Conservation (phyloP, 2,797 vertebrate genomes). For the Hirundo rustica region DNA sequence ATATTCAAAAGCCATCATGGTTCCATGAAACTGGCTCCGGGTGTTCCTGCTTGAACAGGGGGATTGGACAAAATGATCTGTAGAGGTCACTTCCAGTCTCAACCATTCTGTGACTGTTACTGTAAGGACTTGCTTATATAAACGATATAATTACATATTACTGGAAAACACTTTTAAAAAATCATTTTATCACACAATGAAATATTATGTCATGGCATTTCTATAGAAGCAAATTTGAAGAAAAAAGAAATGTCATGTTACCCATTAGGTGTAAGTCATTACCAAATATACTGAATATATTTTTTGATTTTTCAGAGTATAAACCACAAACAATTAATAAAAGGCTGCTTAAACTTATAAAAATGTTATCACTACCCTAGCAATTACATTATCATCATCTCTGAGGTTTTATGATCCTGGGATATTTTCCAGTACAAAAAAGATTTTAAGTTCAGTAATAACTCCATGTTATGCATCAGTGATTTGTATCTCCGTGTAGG, state of each 20-base stretch:
- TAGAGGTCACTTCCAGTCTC: neutral
- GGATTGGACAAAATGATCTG: neutral
- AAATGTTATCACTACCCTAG: conserved; percentile 44
- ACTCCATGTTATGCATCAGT: neutral
- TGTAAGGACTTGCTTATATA: neutral
- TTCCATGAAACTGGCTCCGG: fast-evolving
- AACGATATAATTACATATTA: neutral
- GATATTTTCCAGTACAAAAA: conserved; percentile 46
- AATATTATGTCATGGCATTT: neutral
- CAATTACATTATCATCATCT: conserved; percentile 18
- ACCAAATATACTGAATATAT: conserved; percentile 6
- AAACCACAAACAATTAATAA: neutral
- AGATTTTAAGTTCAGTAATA: conserved; percentile 35
- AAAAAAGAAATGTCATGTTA: conserved; percentile 1
- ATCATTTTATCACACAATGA: neutral
- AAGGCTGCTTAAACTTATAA: neutral
- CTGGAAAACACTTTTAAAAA: neutral
- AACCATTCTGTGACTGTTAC: neutral
- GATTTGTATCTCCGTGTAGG: neutral
- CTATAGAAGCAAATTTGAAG: neutral
- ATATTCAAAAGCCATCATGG: neutral
- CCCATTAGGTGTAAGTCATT: neutral
- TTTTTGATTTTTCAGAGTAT: neutral
- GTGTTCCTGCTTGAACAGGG: neutral
- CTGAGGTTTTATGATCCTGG: conserved; percentile 15